Evolutionary conservation across 2,888 invertebrate genomes (phyloP).

Genomic region (Lacanobia oleracea): DNA sequence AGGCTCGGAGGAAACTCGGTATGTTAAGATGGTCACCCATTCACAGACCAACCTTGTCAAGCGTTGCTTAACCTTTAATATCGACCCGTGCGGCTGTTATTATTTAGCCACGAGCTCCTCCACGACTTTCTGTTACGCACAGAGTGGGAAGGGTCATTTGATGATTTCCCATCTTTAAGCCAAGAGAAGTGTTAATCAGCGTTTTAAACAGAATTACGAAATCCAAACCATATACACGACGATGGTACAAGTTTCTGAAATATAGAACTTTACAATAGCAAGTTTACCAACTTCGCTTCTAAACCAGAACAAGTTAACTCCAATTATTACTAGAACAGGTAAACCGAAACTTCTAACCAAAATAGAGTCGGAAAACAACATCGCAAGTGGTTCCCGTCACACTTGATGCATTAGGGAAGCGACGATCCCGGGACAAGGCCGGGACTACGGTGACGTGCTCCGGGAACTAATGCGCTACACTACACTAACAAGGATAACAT

Average conservation of each 20-base stretch:
- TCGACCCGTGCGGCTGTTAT: too few species aligned
- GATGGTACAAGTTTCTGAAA: not conserved
- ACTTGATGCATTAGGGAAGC: conserved; percentile 58
- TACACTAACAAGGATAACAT: conserved; percentile 50
- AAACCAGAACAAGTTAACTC: conserved; percentile 9
- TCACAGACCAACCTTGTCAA: too few species aligned
- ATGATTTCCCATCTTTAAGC: too few species aligned
- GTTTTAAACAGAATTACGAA: too few species aligned
- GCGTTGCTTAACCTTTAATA: too few species aligned
- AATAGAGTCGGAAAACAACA: conserved; percentile 45
- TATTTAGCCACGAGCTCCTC: too few species aligned
- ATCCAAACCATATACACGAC: too few species aligned
- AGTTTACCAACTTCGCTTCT: not conserved
- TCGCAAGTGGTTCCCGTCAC: conserved; percentile 54
- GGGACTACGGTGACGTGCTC: conserved; percentile 48
- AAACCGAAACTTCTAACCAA: conserved; percentile 34
- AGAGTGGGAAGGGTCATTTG: too few species aligned
- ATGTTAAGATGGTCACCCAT: too few species aligned
- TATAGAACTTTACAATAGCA: not conserved
- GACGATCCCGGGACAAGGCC: conserved; percentile 38
- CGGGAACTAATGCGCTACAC: conserved; percentile 46
- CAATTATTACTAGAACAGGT: conserved; percentile 20
- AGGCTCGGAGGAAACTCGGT: too few species aligned
- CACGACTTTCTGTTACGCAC: too few species aligned
- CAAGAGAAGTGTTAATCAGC: too few species aligned